Base-by-base conservation (phyloP, 1,140 invertebrate species). In the Diabrotica virgifera region DNA sequence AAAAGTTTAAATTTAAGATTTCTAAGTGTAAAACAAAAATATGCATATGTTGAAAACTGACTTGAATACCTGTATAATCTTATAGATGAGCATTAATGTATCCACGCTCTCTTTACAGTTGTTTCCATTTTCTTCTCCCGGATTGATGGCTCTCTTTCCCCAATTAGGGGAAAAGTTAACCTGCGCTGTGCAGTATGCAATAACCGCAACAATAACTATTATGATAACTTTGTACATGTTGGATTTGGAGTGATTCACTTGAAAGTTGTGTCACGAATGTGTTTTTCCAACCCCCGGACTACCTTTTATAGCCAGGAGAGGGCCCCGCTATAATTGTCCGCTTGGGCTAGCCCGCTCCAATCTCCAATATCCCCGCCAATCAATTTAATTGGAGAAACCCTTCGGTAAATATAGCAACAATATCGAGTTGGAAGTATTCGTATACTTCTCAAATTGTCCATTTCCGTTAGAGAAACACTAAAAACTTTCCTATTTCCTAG, bases 121-220 rank as follows among this genome's bases (percentile, higher is more conserved):
- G 63, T 75, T 70, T 7, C 62, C 61, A 38, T 67, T 68, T 40
- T 70, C 63, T 11, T 65, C 40, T 40, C 52, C 65, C 24, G 68
- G 60, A 53, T 62, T 69, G n/a, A 65, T 60, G 8, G 65, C 59
- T 46, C 73, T 65, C 61, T 76, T 76, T 35, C 74, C 74, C 74
- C 73, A 76, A 64, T 73, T 73, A 2, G 74, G 72, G 2, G 74
- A 69, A 56, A 75, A 76, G 61, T 76, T 76, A 35, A 76, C 64
- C 62, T 76, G 74, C 50, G 73, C 73, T 11, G 66, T 53, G 62
- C 74, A 74, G 38, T 72, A 60, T 40, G 66, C 60, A 40, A 73
- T 56, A 36, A 70, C 63, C 35, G 52, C 36, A 37, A 62, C 12
- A 36, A 62, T 36, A 62, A 62, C 24, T 37, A 62, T 53, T 12